Conservation (phyloP, 2,888 invertebrate species). For the Acanthosoma haemorrhoidale region DNA sequence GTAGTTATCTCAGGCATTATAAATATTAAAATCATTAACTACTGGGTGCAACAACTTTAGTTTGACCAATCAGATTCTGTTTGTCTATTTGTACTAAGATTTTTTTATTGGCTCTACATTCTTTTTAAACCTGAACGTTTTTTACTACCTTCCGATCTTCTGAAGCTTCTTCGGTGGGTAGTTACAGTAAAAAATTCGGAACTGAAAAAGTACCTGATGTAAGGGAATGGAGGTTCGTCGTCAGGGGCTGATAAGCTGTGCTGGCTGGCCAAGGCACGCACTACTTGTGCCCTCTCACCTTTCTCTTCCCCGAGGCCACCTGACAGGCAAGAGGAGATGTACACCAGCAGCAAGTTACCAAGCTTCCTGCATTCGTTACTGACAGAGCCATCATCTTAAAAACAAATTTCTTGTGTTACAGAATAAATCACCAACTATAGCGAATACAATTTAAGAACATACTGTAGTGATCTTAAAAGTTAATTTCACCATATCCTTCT, state of each 20-base stretch:
- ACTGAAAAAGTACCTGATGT: constrained; percentile 50
- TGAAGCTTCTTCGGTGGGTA: no score
- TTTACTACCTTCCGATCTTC: no score
- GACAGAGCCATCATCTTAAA: constrained; percentile 37
- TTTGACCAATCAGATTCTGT: not conserved
- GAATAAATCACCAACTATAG: not conserved
- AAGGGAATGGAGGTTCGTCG: constrained; percentile 63
- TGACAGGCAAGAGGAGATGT: constrained; percentile 80
- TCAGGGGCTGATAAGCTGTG: constrained; percentile 57
- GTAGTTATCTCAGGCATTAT: no score
- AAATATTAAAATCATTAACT: no score
- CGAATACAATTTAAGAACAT: no score
- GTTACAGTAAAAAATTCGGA: no score
- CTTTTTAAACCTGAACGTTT: no score
- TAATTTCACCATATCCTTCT: no score
- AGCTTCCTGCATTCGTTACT: constrained; percentile 49
- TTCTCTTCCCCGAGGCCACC: constrained; percentile 62
- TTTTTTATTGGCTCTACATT: no score
- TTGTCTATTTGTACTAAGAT: no score
- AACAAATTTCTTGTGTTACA: not conserved
- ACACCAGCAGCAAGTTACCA: constrained; percentile 79
- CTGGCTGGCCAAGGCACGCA: constrained; percentile 62
- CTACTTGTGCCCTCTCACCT: constrained; percentile 57
- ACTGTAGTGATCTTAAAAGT: no score
- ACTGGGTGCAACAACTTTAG: not conserved